Evolutionary conservation across 2,113 vertebrate genomes (phyloP).

Genomic region (Chaetura pelagica): DNA sequence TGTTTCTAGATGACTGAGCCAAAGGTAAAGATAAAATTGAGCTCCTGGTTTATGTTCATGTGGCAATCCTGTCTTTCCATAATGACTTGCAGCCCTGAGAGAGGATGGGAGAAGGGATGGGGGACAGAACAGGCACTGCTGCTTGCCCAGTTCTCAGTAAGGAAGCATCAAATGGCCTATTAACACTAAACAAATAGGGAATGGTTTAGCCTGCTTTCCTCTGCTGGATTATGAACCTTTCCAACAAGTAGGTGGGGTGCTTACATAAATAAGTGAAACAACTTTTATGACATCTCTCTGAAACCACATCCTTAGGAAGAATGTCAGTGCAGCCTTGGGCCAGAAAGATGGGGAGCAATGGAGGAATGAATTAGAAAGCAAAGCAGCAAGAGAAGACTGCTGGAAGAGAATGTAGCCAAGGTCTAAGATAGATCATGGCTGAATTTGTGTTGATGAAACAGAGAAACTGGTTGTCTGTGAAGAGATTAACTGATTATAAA

Average conservation of each 20-base stretch:
- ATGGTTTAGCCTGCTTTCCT: background rate
- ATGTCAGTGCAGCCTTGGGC: background rate
- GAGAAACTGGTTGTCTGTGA: background rate
- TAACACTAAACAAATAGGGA: background rate
- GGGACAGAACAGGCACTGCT: background rate
- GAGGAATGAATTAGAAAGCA: background rate
- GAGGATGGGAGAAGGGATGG: background rate
- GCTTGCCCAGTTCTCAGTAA: background rate
- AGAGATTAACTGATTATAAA: background rate
- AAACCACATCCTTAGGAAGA: background rate
- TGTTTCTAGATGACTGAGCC: background rate
- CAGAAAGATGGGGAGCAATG: background rate
- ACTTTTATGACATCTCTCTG: background rate
- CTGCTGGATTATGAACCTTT: background rate
- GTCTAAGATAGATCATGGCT: background rate
- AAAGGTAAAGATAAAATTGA: conserved; percentile 18
- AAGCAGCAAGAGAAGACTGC: background rate
- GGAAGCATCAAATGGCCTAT: background rate
- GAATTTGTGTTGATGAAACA: background rate
- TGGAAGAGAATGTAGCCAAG: background rate
- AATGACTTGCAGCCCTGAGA: background rate
- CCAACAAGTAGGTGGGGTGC: background rate
- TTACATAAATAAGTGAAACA: background rate
- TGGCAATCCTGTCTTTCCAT: background rate
- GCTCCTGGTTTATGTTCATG: background rate